phyloP scores from a whole-genome alignment of 2,797 vertebrate species.

The Coreius guichenoti region DNA sequence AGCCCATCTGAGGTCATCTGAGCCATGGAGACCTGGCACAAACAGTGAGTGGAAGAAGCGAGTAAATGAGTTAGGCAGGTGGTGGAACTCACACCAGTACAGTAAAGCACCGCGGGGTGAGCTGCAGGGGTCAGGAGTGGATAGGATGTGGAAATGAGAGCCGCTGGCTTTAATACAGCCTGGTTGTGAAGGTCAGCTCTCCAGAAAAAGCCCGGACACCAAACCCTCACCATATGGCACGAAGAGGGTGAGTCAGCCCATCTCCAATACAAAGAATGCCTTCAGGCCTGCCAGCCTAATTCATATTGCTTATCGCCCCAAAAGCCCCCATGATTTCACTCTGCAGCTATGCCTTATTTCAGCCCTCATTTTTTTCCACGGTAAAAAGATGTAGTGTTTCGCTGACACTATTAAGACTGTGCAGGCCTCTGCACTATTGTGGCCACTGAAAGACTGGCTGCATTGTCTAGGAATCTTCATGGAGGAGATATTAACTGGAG shows the following conservation, averaged over 20 bases:
- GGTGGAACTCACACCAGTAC: slow-evolving; percentile 24
- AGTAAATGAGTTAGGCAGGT: slow-evolving; percentile 28
- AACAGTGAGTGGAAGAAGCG: slow-evolving; percentile 19
- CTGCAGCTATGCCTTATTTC: slow-evolving; percentile 73
- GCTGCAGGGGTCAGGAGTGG: slow-evolving; percentile 10
- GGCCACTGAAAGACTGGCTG: slow-evolving; percentile 62
- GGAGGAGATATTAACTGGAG: slow-evolving; percentile 66
- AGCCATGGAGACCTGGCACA: slow-evolving; percentile 14
- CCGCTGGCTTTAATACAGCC: neutral
- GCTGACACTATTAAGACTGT: slow-evolving; percentile 55
- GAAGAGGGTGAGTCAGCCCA: slow-evolving; percentile 74
- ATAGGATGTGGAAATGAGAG: slow-evolving; percentile 19
- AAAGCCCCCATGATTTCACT: slow-evolving; percentile 79
- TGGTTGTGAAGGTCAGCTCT: slow-evolving; percentile 19
- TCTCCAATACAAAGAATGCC: slow-evolving; percentile 75
- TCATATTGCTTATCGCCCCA: slow-evolving; percentile 74
- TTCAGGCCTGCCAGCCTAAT: slow-evolving; percentile 71
- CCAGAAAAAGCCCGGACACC: neutral
- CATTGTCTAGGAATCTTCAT: slow-evolving; percentile 71
- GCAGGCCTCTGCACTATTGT: slow-evolving; percentile 34
- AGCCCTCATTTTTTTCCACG: slow-evolving; percentile 26
- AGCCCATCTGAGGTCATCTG: slow-evolving; percentile 24
- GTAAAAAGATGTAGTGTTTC: slow-evolving; percentile 57
- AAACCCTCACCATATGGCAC: slow-evolving; percentile 60
- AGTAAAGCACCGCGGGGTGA: neutral